A percentile compares a stretch with the other conserved stretches of the same genome.
Evolutionary conservation across 2,888 invertebrate species (phyloP).

Genomic region (Fabriciana adippe): DNA sequence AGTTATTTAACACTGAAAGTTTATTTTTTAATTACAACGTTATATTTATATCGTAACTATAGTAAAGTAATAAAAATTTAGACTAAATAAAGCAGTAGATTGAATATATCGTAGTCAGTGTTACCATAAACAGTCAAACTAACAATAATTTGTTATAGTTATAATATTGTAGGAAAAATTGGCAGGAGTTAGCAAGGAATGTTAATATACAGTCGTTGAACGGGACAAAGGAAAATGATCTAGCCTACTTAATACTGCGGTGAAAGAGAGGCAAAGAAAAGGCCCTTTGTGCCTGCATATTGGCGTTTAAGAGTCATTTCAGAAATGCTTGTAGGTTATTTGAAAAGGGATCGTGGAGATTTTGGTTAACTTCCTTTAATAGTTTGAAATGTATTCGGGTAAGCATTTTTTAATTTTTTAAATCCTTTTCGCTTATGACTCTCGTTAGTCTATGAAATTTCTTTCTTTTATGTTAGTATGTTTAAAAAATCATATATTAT

Average conservation of each 20-base stretch:
- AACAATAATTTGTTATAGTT: not conserved
- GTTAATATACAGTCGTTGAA: slow-evolving; percentile 28
- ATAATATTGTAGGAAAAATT: slow-evolving; percentile 10
- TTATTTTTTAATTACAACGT: too few species aligned
- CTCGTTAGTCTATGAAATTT: too few species aligned
- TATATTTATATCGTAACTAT: too few species aligned
- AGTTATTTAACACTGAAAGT: too few species aligned
- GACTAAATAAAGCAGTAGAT: too few species aligned
- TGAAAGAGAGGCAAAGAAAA: slow-evolving; percentile 44
- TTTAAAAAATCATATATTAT: too few species aligned
- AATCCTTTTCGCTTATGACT: not conserved
- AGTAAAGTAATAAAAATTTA: too few species aligned
- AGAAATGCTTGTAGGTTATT: slow-evolving; percentile 36
- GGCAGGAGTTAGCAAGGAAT: slow-evolving; percentile 17
- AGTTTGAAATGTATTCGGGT: not conserved
- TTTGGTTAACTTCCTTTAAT: slow-evolving; percentile 4
- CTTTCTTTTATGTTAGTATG: too few species aligned
- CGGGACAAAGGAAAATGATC: slow-evolving; percentile 46
- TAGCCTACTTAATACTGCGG: slow-evolving; percentile 47
- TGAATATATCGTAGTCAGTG: not conserved
- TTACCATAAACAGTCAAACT: not conserved
- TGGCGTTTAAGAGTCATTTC: slow-evolving; percentile 39
- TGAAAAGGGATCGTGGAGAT: slow-evolving; percentile 8
- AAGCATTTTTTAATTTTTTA: not conserved
- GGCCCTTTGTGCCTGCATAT: slow-evolving; percentile 43